A percentile compares a stretch with the other conserved stretches of the same genome.
Evolutionary conservation across 1,140 invertebrate species (phyloP).

Genomic region (Pseudomyrmex pallidus): DNA sequence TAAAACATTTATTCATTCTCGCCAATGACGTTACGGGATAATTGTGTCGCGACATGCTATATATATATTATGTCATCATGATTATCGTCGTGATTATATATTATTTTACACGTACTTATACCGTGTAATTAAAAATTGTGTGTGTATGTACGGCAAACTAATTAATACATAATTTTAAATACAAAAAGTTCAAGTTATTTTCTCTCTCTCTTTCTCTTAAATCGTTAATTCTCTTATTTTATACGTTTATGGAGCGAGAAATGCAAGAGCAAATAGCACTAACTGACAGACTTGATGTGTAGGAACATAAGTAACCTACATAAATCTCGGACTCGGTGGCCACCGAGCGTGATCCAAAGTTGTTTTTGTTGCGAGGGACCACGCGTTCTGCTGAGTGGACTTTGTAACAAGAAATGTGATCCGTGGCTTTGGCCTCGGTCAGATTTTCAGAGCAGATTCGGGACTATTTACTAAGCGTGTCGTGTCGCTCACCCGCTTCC

Average conservation of each 20-base stretch:
- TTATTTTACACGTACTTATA: too few relatives aligned
- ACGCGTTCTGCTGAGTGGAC: conserved; percentile 49
- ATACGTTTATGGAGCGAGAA: conserved; percentile 18
- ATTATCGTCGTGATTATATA: background rate
- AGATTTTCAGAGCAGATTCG: conserved; percentile 48
- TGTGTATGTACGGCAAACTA: too few relatives aligned
- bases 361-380: conserved; percentile 45
- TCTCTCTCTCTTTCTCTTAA: background rate
- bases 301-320: conserved; percentile 40
- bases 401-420: conserved; percentile 31
- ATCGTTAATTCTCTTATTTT: background rate
- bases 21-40: conserved; percentile 29
- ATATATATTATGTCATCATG: background rate
- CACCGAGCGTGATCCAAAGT: conserved; percentile 38
- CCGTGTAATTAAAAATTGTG: too few relatives aligned
- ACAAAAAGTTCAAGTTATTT: background rate
- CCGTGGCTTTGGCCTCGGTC: conserved; percentile 13
- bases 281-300: conserved; percentile 38
- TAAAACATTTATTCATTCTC: conserved; percentile 37
- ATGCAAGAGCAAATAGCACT: conserved; percentile 17
- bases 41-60: conserved; percentile 10
- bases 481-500: background rate
- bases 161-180: background rate
- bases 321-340: conserved; percentile 36
- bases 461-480: conserved; percentile 31